A percentile compares a stretch with the other conserved stretches of the same genome.
phyloP scores from a whole-genome alignment of 1,140 invertebrate genomes.

The Bombus confusus region DNA sequence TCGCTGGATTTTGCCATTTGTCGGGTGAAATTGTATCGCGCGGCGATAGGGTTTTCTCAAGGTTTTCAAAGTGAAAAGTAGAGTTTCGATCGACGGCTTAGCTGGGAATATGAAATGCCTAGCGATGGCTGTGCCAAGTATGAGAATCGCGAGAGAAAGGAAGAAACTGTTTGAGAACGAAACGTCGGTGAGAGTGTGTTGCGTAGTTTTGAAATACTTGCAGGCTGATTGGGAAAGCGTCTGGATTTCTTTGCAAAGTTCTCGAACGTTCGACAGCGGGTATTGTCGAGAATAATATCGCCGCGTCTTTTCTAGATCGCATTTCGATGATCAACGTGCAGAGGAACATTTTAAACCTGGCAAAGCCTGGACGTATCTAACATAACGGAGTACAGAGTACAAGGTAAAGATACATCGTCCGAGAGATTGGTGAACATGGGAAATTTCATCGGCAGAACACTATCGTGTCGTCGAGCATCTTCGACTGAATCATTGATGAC shows the following conservation, averaged over 20 bases:
- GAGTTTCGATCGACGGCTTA: neutral
- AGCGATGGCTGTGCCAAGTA: neutral
- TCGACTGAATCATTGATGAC: constrained; percentile 28
- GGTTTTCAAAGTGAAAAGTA: neutral
- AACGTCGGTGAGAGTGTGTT: too few relatives aligned
- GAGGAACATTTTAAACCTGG: too few relatives aligned
- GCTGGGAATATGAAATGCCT: neutral
- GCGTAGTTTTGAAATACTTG: too few relatives aligned
- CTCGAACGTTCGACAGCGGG: too few relatives aligned
- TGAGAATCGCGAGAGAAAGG: neutral
- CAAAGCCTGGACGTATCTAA: neutral
- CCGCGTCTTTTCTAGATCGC: too few relatives aligned
- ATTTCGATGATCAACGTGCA: too few relatives aligned
- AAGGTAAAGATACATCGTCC: too few relatives aligned
- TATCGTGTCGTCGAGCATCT: neutral
- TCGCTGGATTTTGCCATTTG: neutral
- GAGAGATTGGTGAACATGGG: neutral
- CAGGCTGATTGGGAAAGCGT: too few relatives aligned
- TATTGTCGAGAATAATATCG: too few relatives aligned
- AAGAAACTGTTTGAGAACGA: neutral
- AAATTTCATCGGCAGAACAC: neutral
- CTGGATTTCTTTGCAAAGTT: too few relatives aligned
- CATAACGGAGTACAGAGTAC: neutral
- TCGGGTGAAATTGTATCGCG: neutral
- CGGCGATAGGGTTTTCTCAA: neutral